A percentile compares a stretch with the other conserved stretches of the same genome.
These are phyloP conservation scores for Stigmatopora nigra DNA, from an alignment of 2,113 vertebrate species.

Conservation along the genomic window DNA sequence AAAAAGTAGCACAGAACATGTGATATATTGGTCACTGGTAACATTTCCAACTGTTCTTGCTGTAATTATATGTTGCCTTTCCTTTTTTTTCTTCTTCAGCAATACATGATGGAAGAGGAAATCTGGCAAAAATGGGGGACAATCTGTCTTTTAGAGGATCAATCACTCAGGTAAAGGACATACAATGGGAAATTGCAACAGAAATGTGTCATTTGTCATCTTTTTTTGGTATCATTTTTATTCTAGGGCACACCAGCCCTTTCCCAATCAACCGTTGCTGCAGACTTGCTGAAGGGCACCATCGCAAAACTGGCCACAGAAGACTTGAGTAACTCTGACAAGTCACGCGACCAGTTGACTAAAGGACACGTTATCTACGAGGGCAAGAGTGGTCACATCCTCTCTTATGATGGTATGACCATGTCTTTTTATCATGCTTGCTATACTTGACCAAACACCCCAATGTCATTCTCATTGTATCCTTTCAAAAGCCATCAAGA, in stretches of 20 bases:
- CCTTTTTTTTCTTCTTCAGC: slow-evolving; percentile 42
- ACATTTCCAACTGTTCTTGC: background rate
- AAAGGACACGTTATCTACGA: slow-evolving; percentile 97
- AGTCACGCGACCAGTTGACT: slow-evolving; percentile 77
- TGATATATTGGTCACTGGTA: background rate
- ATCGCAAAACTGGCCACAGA: slow-evolving; percentile 84
- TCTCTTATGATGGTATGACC: slow-evolving; percentile 85
- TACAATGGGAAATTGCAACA: background rate
- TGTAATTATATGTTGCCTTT: background rate
- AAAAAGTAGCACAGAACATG: background rate
- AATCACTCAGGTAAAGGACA: slow-evolving; percentile 84
- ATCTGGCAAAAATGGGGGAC: slow-evolving; percentile 80
- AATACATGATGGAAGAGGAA: slow-evolving; percentile 85
- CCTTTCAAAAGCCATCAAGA: slow-evolving; percentile 82
- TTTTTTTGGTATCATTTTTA: background rate
- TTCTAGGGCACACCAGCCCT: slow-evolving; percentile 86
- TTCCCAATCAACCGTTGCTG: slow-evolving; percentile 80
- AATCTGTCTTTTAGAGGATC: slow-evolving; percentile 79
- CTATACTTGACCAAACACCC: background rate
- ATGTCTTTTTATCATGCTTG: background rate
- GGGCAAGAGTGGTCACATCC: slow-evolving; percentile 91
- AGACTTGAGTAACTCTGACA: slow-evolving; percentile 82
- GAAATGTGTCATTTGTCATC: accelerated
- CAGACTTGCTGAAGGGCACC: slow-evolving; percentile 85
- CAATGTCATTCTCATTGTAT: slow-evolving; percentile 6